These are phyloP conservation scores for Diachasmimorpha longicaudata DNA, from an alignment of 1,140 invertebrate species.

Conservation along the genomic window DNA sequence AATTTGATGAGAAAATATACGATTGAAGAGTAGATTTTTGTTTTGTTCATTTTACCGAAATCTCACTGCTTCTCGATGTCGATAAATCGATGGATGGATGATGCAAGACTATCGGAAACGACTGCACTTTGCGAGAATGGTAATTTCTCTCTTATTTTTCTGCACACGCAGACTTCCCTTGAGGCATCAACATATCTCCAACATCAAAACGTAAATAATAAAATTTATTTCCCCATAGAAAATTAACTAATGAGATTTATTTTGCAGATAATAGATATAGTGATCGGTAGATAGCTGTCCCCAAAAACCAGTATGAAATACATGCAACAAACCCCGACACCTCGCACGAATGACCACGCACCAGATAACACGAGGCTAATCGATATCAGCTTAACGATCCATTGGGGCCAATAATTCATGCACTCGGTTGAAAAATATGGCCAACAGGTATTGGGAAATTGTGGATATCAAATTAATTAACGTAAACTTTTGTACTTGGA, in stretches of 20 bases:
- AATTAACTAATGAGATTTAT: neutral
- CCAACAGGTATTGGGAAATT: neutral
- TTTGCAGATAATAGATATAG: neutral
- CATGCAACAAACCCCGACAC: neutral
- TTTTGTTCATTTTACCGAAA: too few relatives aligned
- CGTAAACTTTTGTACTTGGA: neutral
- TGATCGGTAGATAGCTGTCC: neutral
- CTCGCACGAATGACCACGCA: slow-evolving; percentile 6
- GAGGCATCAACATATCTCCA: too few relatives aligned
- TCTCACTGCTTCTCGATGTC: too few relatives aligned
- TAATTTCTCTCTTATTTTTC: too few relatives aligned
- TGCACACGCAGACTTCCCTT: too few relatives aligned
- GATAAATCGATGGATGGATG: too few relatives aligned
- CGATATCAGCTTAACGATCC: slow-evolving; percentile 46
- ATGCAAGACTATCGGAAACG: too few relatives aligned
- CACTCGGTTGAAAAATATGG: slow-evolving; percentile 35
- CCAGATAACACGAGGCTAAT: slow-evolving; percentile 37
- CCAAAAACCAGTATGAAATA: neutral
- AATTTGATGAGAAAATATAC: too few relatives aligned
- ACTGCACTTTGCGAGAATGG: too few relatives aligned
- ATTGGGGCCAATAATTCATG: slow-evolving; percentile 33
- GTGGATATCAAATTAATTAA: slow-evolving; percentile 6
- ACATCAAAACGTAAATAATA: neutral
- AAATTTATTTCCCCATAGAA: neutral
- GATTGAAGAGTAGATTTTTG: too few relatives aligned